Evolutionary conservation across 2,888 invertebrate genomes (phyloP).

Genomic region (Amaurobius ferox): DNA sequence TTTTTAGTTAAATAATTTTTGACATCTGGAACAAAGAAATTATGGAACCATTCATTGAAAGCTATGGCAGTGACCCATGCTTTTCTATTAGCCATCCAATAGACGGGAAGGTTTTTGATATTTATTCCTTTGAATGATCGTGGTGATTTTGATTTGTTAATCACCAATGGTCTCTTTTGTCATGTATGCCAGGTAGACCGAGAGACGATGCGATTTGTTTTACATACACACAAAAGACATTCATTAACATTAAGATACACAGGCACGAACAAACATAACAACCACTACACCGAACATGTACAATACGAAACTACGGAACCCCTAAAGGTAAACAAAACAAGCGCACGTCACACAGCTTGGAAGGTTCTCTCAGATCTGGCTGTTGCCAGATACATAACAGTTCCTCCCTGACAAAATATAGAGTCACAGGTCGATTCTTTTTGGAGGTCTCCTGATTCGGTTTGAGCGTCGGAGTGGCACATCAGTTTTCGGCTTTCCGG

Average conservation of each 20-base stretch:
- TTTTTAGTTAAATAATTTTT: no score
- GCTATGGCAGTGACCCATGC: no score
- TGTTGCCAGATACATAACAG: constrained; percentile 55
- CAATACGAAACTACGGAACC: constrained; percentile 36
- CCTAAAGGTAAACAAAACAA: no score
- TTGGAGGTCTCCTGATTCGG: constrained; percentile 45
- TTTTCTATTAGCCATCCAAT: no score
- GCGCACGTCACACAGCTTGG: no score
- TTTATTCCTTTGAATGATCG: no score
- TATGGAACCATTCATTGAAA: no score
- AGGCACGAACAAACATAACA: constrained; percentile 42
- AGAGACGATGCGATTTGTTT: constrained; percentile 50
- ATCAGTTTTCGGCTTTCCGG: constrained; percentile 20
- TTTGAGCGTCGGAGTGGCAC: constrained; percentile 42
- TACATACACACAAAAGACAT: constrained; percentile 46
- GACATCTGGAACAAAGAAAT: no score
- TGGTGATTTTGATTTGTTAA: no score
- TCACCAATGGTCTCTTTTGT: no score
- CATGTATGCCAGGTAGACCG: constrained; percentile 50
- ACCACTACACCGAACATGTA: constrained; percentile 41
- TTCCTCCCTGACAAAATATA: constrained; percentile 44
- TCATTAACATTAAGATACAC: constrained; percentile 43
- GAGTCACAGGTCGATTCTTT: constrained; percentile 45
- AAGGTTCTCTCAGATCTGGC: constrained; percentile 43
- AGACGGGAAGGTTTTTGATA: no score